Conservation (phyloP, 2,888 invertebrate species). For the Rhogogaster chlorosoma region DNA sequence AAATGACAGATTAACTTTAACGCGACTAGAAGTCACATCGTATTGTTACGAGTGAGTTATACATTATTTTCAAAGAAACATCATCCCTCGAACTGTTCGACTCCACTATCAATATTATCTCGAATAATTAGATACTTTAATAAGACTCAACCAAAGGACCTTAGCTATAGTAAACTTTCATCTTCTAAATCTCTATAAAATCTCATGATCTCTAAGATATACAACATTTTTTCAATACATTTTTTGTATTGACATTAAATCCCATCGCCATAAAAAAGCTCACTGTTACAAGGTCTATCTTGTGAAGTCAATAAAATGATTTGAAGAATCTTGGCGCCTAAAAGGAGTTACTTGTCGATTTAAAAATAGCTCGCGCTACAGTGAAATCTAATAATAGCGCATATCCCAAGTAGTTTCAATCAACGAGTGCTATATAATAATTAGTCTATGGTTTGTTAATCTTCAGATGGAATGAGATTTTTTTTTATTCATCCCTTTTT, state of each 20-base stretch:
- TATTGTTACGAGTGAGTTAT: not conserved
- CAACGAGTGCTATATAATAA: not conserved
- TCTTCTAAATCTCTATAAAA: not conserved
- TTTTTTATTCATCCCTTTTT: not conserved
- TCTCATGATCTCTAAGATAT: not conserved
- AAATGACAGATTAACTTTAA: slow-evolving; percentile 28
- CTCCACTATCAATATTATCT: not conserved
- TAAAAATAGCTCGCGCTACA: not conserved
- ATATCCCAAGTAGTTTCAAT: not conserved
- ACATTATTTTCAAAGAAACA: not conserved
- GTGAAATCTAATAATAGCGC: not conserved
- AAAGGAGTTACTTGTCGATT: not conserved
- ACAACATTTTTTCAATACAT: not conserved
- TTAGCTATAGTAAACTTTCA: not conserved
- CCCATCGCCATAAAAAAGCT: not conserved
- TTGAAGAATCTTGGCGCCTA: not conserved
- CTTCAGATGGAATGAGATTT: not conserved
- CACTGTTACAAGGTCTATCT: not conserved
- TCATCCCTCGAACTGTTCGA: not conserved
- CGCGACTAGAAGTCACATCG: not conserved
- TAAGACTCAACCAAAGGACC: not conserved
- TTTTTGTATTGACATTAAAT: not conserved
- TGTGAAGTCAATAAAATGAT: not conserved
- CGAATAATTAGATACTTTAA: not conserved
- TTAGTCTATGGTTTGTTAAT: not conserved